Percentiles rank a stretch among this genome's conserved stretches.
phyloP scores from a whole-genome alignment of 2,888 invertebrate genomes.

The Dusona sp. region DNA sequence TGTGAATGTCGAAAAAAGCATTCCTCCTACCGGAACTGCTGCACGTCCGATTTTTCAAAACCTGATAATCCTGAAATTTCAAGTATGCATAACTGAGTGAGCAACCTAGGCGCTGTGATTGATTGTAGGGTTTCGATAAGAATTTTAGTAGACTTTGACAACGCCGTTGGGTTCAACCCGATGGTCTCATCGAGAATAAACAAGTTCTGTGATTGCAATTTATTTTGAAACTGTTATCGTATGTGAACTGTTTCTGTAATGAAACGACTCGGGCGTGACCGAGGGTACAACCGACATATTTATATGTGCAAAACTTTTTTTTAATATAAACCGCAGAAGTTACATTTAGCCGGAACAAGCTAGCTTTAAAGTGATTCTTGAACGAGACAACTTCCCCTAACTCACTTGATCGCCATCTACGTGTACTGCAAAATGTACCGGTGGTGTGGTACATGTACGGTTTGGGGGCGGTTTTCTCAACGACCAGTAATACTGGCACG shows the following conservation, averaged over 20 bases:
- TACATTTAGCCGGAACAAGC: background rate
- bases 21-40: background rate
- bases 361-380: slow-evolving; percentile 33
- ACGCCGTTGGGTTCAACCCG: background rate
- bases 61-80: background rate
- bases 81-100: background rate
- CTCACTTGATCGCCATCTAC: slow-evolving; percentile 26
- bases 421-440: slow-evolving; percentile 3
- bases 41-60: background rate
- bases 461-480: slow-evolving; percentile 50
- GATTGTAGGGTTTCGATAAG: background rate
- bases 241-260: background rate
- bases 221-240: background rate
- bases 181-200: background rate
- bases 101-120: background rate
- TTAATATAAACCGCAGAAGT: background rate
- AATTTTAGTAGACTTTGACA: background rate
- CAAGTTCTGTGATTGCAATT: background rate
- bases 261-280: background rate
- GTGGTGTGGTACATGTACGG: background rate
- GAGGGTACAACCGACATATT: background rate
- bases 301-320: background rate
- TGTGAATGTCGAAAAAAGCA: background rate
- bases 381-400: slow-evolving; percentile 28
- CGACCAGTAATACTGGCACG: slow-evolving; percentile 55